These are phyloP conservation scores for Caranx melampygus DNA, from an alignment of 2,113 vertebrate genomes.

Conservation along the genomic window DNA sequence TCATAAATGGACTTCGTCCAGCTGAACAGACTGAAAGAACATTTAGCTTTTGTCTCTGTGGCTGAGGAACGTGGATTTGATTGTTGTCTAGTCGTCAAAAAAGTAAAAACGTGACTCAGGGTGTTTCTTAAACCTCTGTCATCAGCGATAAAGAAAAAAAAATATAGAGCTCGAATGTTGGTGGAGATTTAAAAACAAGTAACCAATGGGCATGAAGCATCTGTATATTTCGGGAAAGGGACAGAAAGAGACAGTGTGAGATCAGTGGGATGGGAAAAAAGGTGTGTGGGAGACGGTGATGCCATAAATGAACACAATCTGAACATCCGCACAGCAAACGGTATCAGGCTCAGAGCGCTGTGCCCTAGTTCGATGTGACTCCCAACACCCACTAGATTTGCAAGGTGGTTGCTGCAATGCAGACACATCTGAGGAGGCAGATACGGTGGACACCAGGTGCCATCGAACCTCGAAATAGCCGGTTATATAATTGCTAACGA, in stretches of 20 bases:
- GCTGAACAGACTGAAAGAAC: conserved; percentile 54
- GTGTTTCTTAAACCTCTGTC: not conserved
- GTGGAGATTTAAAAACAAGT: not conserved
- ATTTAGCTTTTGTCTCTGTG: conserved; percentile 46
- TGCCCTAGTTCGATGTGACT: conserved; percentile 61
- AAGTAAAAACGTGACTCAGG: not conserved
- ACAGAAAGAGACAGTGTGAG: conserved; percentile 2
- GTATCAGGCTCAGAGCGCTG: conserved; percentile 40
- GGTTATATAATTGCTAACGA: conserved; percentile 10
- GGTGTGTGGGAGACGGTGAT: not conserved
- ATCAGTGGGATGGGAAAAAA: not conserved
- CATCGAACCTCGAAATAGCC: conserved; percentile 6
- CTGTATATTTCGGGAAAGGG: not conserved
- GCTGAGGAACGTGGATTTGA: conserved; percentile 17
- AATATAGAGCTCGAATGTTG: not conserved
- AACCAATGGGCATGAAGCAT: not conserved
- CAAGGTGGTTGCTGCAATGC: conserved; percentile 71
- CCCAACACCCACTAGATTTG: conserved; percentile 62
- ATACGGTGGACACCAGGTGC: conserved; percentile 26
- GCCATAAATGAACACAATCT: conserved; percentile 43
- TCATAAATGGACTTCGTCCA: conserved; percentile 40
- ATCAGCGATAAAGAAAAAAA: not conserved
- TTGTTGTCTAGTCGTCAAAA: conserved; percentile 9
- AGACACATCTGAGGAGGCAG: conserved; percentile 45
- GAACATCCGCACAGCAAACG: conserved; percentile 4